These are phyloP conservation scores for Thunnus maccoyii DNA, from an alignment of 2,113 vertebrate species.

Conservation along the genomic window DNA sequence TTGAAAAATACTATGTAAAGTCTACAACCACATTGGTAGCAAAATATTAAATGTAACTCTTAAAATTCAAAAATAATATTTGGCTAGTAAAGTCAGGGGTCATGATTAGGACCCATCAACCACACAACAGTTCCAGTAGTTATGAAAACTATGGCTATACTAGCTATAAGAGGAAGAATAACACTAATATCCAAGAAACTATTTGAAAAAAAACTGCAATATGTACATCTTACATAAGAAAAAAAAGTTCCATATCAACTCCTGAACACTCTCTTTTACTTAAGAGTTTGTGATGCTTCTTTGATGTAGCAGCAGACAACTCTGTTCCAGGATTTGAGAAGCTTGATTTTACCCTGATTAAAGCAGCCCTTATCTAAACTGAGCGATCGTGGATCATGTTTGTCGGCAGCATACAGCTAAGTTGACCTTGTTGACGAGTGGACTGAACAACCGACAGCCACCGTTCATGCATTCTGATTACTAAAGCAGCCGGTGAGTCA, in stretches of 20 bases:
- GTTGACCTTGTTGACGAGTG: background rate
- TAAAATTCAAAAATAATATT: constrained; percentile 10
- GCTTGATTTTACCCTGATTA: background rate
- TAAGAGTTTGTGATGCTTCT: background rate
- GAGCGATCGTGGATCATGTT: background rate
- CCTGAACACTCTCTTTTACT: background rate
- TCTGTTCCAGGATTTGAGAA: background rate
- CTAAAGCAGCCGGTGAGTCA: background rate
- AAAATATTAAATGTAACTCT: background rate
- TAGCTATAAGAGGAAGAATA: no score
- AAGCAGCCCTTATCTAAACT: constrained; percentile 19
- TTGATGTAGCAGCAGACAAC: constrained; percentile 13
- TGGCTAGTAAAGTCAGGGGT: background rate
- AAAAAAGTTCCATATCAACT: background rate
- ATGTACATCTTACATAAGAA: background rate
- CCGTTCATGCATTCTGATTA: constrained; percentile 13
- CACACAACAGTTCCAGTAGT: background rate
- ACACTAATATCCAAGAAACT: background rate
- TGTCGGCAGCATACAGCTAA: background rate
- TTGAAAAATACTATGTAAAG: constrained; percentile 14
- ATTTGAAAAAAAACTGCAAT: background rate
- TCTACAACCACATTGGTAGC: background rate
- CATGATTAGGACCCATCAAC: background rate
- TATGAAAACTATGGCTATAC: background rate
- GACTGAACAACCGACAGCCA: background rate